phyloP scores from a whole-genome alignment of 2,888 invertebrate species.

The Leptinotarsa tumamoca region DNA sequence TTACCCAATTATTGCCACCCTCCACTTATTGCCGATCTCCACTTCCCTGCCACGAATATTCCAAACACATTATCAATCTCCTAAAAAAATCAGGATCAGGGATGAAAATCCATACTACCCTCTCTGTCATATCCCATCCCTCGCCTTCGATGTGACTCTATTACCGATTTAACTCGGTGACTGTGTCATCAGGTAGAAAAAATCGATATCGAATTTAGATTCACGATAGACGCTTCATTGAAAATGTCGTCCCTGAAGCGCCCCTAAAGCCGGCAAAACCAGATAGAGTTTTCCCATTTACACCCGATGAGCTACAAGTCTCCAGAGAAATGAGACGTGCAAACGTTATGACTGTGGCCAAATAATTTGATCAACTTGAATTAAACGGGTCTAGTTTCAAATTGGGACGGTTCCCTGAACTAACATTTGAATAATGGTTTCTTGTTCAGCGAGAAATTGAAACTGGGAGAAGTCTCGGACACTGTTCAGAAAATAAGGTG shows the following conservation, averaged over 20 bases:
- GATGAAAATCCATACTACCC: neutral
- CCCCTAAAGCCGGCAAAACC: constrained; percentile 31
- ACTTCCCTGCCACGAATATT: neutral
- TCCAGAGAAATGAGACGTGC: constrained; percentile 24
- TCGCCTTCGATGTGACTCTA: neutral
- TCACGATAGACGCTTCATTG: constrained; percentile 35
- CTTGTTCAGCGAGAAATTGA: neutral
- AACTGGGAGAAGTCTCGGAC: neutral
- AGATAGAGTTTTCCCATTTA: constrained; percentile 32
- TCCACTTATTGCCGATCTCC: no score
- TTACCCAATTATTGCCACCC: neutral
- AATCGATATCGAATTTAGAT: constrained; percentile 41
- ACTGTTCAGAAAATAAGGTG: no score
- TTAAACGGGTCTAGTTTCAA: constrained; percentile 10
- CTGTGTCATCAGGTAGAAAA: constrained; percentile 26
- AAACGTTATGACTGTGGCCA: constrained; percentile 17
- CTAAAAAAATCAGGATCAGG: neutral
- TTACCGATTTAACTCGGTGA: constrained; percentile 6
- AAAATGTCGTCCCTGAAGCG: constrained; percentile 35
- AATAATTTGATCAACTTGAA: constrained; percentile 23
- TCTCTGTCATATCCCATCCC: neutral
- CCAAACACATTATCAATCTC: neutral
- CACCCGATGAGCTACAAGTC: constrained; percentile 27
- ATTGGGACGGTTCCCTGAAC: neutral
- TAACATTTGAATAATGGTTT: neutral